phyloP scores from a whole-genome alignment of 2,888 invertebrate genomes.

The Mermis nigrescens region DNA sequence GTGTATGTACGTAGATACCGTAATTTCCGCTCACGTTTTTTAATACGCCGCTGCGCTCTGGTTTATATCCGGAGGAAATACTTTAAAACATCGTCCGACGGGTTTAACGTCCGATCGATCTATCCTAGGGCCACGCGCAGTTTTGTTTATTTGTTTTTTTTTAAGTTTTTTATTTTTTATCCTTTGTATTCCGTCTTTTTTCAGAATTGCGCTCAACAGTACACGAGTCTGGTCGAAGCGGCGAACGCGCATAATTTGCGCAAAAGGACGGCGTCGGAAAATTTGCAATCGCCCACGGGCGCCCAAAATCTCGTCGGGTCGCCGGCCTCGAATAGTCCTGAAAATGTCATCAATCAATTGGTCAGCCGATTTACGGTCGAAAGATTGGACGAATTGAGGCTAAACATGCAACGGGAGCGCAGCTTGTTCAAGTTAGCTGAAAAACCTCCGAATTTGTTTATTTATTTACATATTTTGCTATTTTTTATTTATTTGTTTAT shows the following conservation, averaged over 20 bases:
- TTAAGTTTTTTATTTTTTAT: background rate
- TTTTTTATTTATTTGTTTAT: too few relatives aligned
- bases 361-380: background rate
- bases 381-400: background rate
- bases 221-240: background rate
- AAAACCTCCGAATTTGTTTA: too few relatives aligned
- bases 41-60: too few relatives aligned
- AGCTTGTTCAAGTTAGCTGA: background rate
- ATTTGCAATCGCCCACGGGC: background rate
- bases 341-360: background rate
- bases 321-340: background rate
- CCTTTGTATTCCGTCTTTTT: background rate
- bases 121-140: too few relatives aligned
- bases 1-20: too few relatives aligned
- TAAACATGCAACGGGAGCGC: background rate
- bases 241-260: background rate
- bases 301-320: background rate
- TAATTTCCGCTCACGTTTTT: too few relatives aligned
- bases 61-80: too few relatives aligned
- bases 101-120: too few relatives aligned
- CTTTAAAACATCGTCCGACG: too few relatives aligned
- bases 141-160: background rate
- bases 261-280: background rate
- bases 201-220: conserved; percentile 2
- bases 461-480: too few relatives aligned